A percentile compares a stretch with the other conserved stretches of the same genome.
phyloP scores from a whole-genome alignment of 2,888 invertebrate species.

The Ganaspis brasiliensis region DNA sequence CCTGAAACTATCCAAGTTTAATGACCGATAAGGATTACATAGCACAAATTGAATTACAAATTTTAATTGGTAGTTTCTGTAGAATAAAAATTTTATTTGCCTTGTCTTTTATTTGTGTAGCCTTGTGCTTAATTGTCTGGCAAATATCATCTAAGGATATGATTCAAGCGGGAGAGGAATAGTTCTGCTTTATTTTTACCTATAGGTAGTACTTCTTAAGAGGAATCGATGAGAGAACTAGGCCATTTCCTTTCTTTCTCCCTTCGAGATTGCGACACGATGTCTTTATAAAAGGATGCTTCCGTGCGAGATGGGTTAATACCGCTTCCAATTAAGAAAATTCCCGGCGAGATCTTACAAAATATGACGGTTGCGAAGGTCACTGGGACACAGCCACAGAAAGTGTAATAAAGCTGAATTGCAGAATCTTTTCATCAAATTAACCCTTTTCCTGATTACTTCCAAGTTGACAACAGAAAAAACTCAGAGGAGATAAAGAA shows the following conservation, averaged over 20 bases:
- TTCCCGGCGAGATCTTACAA: constrained; percentile 46
- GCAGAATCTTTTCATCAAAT: neutral
- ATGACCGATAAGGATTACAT: constrained; percentile 1
- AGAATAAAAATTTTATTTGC: neutral
- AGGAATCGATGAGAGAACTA: constrained; percentile 57
- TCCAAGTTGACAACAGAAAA: no score
- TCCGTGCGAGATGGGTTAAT: constrained; percentile 38
- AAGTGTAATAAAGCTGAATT: constrained; percentile 4
- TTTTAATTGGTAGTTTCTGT: neutral
- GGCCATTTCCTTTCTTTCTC: constrained; percentile 56
- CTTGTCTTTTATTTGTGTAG: neutral
- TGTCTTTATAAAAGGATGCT: constrained; percentile 46
- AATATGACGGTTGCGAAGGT: constrained; percentile 24
- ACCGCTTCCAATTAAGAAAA: constrained; percentile 46
- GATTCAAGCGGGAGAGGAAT: constrained; percentile 24
- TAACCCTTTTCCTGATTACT: neutral
- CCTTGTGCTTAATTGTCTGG: neutral
- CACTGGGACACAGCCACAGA: constrained; percentile 30
- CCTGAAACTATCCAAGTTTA: neutral
- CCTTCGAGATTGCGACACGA: constrained; percentile 47
- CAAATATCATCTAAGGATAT: constrained; percentile 9
- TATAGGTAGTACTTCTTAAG: constrained; percentile 40
- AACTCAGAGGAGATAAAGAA: no score
- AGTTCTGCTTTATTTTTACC: constrained; percentile 41
- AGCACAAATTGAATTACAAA: neutral